phyloP scores from a whole-genome alignment of 1,140 invertebrate species.

The Temnothorax longispinosus region DNA sequence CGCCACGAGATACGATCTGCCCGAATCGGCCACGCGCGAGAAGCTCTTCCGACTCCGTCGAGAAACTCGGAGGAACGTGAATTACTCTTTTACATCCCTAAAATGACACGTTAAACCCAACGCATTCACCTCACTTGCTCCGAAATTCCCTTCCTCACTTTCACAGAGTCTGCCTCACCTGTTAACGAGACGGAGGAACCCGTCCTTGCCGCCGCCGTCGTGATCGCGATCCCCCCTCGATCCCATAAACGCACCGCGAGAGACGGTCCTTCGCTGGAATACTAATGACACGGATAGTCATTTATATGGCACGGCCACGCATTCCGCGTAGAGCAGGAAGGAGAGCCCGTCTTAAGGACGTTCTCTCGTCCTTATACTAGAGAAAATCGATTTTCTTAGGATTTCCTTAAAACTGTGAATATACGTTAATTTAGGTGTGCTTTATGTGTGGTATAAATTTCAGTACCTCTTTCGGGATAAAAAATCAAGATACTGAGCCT shows the following conservation, averaged over 20 bases:
- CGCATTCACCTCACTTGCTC: background rate
- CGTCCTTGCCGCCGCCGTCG: slow-evolving; percentile 8
- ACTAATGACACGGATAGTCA: slow-evolving; percentile 36
- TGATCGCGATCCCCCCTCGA: background rate
- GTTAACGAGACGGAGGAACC: background rate
- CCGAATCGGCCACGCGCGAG: background rate
- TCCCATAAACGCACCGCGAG: slow-evolving; percentile 45
- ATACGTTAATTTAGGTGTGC: no score
- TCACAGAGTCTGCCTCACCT: background rate
- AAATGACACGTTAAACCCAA: background rate
- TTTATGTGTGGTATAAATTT: no score
- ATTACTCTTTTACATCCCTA: background rate
- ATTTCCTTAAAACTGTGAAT: no score
- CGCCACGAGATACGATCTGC: background rate
- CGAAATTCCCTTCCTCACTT: slow-evolving; percentile 19
- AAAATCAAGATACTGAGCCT: no score
- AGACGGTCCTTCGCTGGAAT: slow-evolving; percentile 35
- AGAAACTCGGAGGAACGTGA: background rate
- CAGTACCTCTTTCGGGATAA: no score
- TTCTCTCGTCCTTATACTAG: no score
- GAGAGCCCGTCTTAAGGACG: background rate
- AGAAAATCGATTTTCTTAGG: no score
- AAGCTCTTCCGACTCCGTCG: background rate
- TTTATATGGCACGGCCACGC: slow-evolving; percentile 39
- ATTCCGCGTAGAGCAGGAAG: slow-evolving; percentile 38